Conservation (phyloP, 2,888 invertebrate species). For the Autographa pulchrina region DNA sequence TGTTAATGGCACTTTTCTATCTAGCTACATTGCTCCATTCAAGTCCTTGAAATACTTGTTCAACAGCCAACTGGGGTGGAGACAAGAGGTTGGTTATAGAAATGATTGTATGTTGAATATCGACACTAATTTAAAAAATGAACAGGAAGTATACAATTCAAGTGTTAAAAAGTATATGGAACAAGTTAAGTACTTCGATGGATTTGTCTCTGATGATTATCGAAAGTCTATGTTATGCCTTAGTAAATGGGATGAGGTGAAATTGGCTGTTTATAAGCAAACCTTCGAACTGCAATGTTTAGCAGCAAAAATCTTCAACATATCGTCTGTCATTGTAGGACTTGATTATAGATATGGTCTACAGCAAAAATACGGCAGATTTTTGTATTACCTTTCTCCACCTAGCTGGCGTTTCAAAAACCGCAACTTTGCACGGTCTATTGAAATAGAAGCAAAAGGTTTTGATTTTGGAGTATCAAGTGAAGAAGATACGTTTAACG, state of each 20-base stretch:
- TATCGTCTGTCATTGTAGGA: constrained; percentile 86
- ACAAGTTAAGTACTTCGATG: constrained; percentile 90
- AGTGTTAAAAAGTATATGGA: constrained; percentile 83
- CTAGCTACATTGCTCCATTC: constrained; percentile 65
- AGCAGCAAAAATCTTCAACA: constrained; percentile 76
- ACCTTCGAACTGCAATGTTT: constrained; percentile 81
- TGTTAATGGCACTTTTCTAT: constrained; percentile 65
- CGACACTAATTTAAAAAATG: constrained; percentile 87
- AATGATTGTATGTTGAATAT: constrained; percentile 87
- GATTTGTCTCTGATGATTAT: constrained; percentile 90
- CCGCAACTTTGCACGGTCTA: constrained; percentile 84
- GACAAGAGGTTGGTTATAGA: constrained; percentile 78
- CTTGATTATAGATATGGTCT: constrained; percentile 91
- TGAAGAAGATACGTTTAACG: constrained; percentile 80
- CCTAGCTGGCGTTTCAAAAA: constrained; percentile 89
- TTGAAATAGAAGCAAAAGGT: constrained; percentile 83
- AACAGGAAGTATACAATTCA: constrained; percentile 84
- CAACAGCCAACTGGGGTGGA: constrained; percentile 66
- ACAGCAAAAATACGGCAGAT: constrained; percentile 91
- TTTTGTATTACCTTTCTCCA: constrained; percentile 91
- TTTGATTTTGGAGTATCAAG: constrained; percentile 78
- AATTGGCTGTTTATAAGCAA: constrained; percentile 78
- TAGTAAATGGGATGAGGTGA: constrained; percentile 84
- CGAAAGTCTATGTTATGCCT: constrained; percentile 89
- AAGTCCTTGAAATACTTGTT: constrained; percentile 71